Conservation (phyloP, 2,113 vertebrate species). For the Xenopus borealis region DNA sequence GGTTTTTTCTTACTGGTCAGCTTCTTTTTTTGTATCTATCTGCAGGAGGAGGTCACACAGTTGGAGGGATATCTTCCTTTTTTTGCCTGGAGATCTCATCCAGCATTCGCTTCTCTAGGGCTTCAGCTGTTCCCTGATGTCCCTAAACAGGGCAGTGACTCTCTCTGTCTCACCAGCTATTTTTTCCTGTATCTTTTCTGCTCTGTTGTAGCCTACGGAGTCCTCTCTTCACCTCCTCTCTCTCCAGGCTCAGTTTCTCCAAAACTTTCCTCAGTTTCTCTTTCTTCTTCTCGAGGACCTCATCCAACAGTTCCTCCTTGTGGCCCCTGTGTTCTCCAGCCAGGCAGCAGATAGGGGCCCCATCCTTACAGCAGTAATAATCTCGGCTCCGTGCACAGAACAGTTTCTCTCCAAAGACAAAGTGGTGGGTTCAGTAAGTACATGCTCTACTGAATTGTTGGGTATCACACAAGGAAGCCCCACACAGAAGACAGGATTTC, state of each 20-base stretch:
- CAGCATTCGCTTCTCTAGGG: not conserved
- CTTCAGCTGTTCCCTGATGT: not conserved
- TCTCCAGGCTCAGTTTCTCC: not conserved
- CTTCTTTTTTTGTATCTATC: not conserved
- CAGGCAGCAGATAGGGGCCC: too few relatives aligned
- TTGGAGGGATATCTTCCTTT: not conserved
- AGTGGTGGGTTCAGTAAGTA: too few relatives aligned
- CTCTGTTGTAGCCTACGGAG: not conserved
- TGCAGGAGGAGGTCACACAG: not conserved
- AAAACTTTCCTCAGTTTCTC: not conserved
- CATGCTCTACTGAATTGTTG: too few relatives aligned
- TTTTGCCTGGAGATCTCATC: slow-evolving; percentile 8
- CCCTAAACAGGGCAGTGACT: not conserved
- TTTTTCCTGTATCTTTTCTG: not conserved
- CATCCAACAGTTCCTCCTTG: not conserved
- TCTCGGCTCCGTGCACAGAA: too few relatives aligned
- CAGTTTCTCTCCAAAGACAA: too few relatives aligned
- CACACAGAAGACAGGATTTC: too few relatives aligned
- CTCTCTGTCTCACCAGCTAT: not conserved
- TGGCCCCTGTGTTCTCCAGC: not conserved
- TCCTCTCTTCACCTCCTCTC: not conserved
- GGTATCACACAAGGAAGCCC: too few relatives aligned
- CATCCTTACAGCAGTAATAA: too few relatives aligned
- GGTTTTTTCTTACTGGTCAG: not conserved
- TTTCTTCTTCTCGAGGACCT: not conserved